These are phyloP conservation scores for Ennomos erosarius DNA, from an alignment of 2,888 invertebrate genomes.

Conservation along the genomic window DNA sequence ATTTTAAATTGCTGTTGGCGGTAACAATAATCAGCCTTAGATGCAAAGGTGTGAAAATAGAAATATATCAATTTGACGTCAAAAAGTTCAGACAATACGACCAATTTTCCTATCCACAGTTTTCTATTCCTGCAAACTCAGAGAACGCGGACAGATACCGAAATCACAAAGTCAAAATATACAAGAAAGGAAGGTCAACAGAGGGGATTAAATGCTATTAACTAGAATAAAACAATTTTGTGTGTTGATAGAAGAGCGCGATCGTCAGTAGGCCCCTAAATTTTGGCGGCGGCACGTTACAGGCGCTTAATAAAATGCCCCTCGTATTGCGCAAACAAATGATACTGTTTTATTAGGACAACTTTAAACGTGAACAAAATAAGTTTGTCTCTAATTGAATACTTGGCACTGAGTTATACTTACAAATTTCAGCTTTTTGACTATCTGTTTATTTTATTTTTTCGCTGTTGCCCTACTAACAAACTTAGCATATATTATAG, in stretches of 20 bases:
- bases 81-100: background rate
- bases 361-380: conserved; percentile 39
- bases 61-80: background rate
- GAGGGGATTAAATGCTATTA: conserved; percentile 58
- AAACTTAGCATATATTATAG: too few relatives aligned
- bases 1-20: too few relatives aligned
- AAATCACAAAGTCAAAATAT: conserved; percentile 47
- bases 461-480: too few relatives aligned
- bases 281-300: conserved; percentile 68
- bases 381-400: conserved; percentile 21
- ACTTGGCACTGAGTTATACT: conserved; percentile 1
- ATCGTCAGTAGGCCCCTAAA: conserved; percentile 65
- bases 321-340: conserved; percentile 52
- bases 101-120: background rate
- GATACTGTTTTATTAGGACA: conserved; percentile 54
- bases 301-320: conserved; percentile 54
- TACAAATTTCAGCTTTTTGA: too few relatives aligned
- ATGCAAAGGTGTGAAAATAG: too few relatives aligned
- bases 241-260: conserved; percentile 46
- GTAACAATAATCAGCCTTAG: too few relatives aligned
- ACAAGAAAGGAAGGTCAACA: conserved; percentile 50
- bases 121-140: background rate
- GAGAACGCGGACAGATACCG: conserved; percentile 20
- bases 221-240: conserved; percentile 58
- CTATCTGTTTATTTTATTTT: too few relatives aligned